These are phyloP conservation scores for Tetragonisca angustula DNA, from an alignment of 2,888 invertebrate species.

Conservation along the genomic window DNA sequence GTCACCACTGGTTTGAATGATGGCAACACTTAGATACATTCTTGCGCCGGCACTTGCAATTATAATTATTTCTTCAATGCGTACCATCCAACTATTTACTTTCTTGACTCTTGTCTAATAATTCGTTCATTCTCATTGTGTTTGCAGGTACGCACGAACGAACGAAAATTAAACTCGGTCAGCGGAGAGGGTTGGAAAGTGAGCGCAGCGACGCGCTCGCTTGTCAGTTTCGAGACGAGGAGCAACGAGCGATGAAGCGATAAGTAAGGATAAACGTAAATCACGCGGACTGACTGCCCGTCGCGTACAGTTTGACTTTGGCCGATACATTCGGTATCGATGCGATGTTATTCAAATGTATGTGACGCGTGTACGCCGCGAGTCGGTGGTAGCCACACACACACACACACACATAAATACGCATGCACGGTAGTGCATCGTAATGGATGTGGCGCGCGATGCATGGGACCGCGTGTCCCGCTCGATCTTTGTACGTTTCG, in stretches of 20 bases:
- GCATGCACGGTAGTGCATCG: conserved; percentile 59
- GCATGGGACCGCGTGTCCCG: conserved; percentile 62
- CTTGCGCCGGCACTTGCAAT: no score
- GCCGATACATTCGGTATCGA: conserved; percentile 43
- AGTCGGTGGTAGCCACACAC: conserved; percentile 7
- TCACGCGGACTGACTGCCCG: conserved; percentile 53
- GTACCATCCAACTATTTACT: not conserved
- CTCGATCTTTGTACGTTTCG: conserved; percentile 66
- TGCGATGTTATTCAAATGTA: conserved; percentile 65
- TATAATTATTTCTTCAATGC: not conserved
- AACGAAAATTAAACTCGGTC: not conserved
- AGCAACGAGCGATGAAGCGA: conserved; percentile 37
- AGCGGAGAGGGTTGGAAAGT: not conserved
- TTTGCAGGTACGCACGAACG: conserved; percentile 30
- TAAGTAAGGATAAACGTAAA: conserved; percentile 59
- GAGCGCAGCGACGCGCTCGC: not conserved
- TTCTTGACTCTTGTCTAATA: conserved; percentile 1
- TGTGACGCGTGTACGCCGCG: conserved; percentile 38
- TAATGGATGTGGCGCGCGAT: conserved; percentile 72
- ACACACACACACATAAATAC: conserved; percentile 15
- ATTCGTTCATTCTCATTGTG: not conserved
- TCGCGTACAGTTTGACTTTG: conserved; percentile 19
- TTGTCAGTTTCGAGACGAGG: conserved; percentile 8
- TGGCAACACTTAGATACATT: no score
- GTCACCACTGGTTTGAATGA: no score